Evolutionary conservation across 2,888 invertebrate species (phyloP).

Genomic region (Iphiclides podalirius): DNA sequence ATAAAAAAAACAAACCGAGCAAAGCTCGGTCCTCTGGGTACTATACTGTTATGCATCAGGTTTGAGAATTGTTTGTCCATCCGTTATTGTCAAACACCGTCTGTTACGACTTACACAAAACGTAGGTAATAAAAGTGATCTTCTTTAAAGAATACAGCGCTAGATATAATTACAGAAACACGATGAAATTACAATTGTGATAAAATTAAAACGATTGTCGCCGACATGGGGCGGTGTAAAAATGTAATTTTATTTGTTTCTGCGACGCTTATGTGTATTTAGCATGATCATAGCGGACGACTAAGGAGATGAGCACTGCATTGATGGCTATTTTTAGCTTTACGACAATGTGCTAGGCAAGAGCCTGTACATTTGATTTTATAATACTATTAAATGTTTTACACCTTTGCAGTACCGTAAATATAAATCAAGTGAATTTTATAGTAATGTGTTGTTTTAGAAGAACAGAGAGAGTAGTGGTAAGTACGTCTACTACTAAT

Average conservation of each 20-base stretch:
- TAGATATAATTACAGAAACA: constrained; percentile 36
- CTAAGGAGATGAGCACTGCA: constrained; percentile 24
- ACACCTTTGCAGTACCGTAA: no score
- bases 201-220: constrained; percentile 46
- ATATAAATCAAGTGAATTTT: no score
- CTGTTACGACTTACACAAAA: no score
- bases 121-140: constrained; percentile 19
- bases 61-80: no score
- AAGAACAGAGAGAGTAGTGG: no score
- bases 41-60: no score
- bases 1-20: no score
- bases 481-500: no score
- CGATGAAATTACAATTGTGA: constrained; percentile 51
- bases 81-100: no score
- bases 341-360: constrained; percentile 37
- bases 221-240: constrained; percentile 57
- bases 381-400: no score
- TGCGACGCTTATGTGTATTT: constrained; percentile 47
- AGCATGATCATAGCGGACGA: constrained; percentile 29
- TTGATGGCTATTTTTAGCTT: constrained; percentile 55
- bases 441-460: no score
- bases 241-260: constrained; percentile 58
- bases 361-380: constrained; percentile 27
- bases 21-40: no score
- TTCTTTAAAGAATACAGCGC: constrained; percentile 17